A percentile compares a stretch with the other conserved stretches of the same genome.
These are phyloP conservation scores for Hydrophis major DNA, from an alignment of 2,797 vertebrate genomes.

Conservation along the genomic window DNA sequence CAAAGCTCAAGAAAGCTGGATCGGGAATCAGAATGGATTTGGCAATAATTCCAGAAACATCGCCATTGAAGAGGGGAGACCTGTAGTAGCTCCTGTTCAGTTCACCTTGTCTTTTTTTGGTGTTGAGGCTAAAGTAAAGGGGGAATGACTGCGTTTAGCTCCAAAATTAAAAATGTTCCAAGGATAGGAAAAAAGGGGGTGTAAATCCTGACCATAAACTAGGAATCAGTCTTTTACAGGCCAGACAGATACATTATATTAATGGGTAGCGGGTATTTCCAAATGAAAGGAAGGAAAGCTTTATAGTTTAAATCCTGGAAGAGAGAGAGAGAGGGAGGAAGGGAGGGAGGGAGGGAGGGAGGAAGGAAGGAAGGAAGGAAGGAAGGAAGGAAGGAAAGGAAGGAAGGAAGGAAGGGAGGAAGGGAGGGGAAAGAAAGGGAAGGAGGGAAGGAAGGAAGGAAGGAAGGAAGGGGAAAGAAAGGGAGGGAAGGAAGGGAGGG, in stretches of 20 bases:
- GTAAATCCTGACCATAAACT: neutral
- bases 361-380: accelerated
- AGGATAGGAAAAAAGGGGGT: neutral
- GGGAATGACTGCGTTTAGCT: neutral
- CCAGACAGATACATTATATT: neutral
- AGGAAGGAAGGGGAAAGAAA: accelerated
- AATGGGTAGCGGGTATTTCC: neutral
- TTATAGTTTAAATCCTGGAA: neutral
- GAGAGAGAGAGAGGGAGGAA: neutral
- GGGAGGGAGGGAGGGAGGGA: accelerated
- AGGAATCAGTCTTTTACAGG: neutral
- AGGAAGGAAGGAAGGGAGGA: accelerated
- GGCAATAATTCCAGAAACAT: neutral
- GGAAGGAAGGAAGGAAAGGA: no score
- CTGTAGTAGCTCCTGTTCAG: neutral
- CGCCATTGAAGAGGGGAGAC: neutral
- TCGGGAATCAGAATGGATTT: neutral
- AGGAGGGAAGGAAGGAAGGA: no score
- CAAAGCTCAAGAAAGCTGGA: neutral
- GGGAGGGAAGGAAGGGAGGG: no score
- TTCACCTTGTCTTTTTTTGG: neutral
- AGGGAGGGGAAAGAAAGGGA: accelerated
- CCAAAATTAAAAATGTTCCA: neutral
- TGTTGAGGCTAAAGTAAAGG: neutral
- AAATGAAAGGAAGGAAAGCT: neutral